Evolutionary conservation across 2,113 vertebrate genomes (phyloP), one percentile per base, ranked within the genome.

Genomic region (Sigmodon hispidus): DNA sequence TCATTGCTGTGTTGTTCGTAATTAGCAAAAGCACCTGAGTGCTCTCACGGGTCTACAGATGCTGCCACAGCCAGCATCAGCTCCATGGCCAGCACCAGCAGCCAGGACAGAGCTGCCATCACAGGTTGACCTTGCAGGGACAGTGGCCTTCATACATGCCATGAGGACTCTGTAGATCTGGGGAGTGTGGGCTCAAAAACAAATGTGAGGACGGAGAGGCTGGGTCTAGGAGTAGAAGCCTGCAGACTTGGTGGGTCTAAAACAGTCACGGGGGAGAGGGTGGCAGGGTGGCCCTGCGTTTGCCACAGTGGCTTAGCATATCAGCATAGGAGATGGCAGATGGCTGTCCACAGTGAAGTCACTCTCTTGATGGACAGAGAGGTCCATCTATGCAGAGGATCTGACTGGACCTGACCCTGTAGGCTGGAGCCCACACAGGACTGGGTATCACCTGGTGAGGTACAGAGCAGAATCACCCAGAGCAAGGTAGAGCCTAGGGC

Each of bases 1-100:
- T 91, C 57, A 95, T 21, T 31, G 10, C 40, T 95, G 85, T 87
- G 48, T 92, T 77, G 29, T 34, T 9, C 96, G 85, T 92, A 77
- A 97, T 91, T 85, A 59, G 13, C 72, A 96, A 80, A 94, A 70
- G 94, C 87, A 97, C 94, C 97, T 73, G 92, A 31, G 89, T 40
- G 19, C 6, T 0, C 86, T 84, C 19, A 3, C 21, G 15, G 19
- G n/a, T 29, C 63, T 65, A 90, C 26, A n/a, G 73, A 59, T 59
- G 48, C 24, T 3, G 24, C 72, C 43, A 45, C 0, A 7, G 36
- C 26, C 26, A 8, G 2, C 7, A 1, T 0, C 2, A 8, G 26
- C 43, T 43, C 40, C 48, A 61, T 1, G 21, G 72, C 70, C 21
- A 73, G 45, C 0, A 12, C 40, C 48, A 7, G 72, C 22, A 7